phyloP scores from a whole-genome alignment of 2,113 vertebrate genomes.

The Psittacara wagleri region DNA sequence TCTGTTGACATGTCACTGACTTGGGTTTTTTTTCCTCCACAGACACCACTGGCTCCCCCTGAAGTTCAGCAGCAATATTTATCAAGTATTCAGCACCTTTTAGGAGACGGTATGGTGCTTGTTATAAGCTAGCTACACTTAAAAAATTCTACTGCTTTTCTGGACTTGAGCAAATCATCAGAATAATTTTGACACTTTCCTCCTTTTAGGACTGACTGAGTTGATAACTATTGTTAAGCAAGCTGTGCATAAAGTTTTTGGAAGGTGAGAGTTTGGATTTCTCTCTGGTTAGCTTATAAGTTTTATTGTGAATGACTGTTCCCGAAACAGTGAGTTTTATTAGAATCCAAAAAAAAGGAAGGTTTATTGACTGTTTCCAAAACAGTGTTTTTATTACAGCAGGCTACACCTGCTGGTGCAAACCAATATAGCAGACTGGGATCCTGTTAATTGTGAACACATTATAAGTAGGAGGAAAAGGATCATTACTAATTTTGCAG shows the following conservation, averaged over 20 bases:
- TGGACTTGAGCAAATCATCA: not conserved
- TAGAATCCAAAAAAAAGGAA: not conserved
- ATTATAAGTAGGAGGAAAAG: not conserved
- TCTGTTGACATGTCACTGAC: not conserved
- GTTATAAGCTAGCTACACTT: not conserved
- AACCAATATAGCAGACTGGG: not conserved
- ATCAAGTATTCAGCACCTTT: conserved; percentile 95
- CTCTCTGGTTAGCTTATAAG: not conserved
- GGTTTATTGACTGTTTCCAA: not conserved
- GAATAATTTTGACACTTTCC: conserved; percentile 4
- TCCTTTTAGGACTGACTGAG: conserved; percentile 83
- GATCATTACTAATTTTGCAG: not conserved
- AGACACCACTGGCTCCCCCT: conserved; percentile 88
- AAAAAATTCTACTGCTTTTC: not conserved
- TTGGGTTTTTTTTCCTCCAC: not conserved
- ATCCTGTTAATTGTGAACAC: not conserved
- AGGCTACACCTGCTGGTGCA: not conserved
- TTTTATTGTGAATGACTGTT: not conserved
- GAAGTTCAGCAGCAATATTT: conserved; percentile 98
- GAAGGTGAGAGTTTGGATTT: conserved; percentile 76
- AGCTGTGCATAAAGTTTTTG: conserved; percentile 87
- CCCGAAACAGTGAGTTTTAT: not conserved
- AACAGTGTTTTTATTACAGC: not conserved
- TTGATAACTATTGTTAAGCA: conserved; percentile 91
- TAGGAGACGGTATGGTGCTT: conserved; percentile 88